phyloP scores from a whole-genome alignment of 2,888 invertebrate genomes.

The Caenorhabditis plicata region DNA sequence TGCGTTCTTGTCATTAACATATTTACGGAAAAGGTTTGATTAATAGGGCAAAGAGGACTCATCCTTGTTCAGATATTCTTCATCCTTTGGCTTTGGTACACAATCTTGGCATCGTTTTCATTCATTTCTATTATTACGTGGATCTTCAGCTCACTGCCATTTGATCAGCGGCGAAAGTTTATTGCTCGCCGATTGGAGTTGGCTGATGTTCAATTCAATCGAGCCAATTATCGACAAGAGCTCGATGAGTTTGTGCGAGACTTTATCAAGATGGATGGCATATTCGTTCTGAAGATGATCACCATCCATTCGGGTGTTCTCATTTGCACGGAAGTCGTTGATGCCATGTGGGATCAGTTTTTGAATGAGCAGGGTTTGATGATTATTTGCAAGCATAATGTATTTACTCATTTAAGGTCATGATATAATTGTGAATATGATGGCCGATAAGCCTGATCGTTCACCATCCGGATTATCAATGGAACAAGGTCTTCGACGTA shows the following conservation, averaged over 20 bases:
- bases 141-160: conserved; percentile 55
- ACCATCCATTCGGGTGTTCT: conserved; percentile 60
- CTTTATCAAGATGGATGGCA: conserved; percentile 63
- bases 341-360: conserved; percentile 63
- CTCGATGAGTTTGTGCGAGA: conserved; percentile 61
- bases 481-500: conserved; percentile 36
- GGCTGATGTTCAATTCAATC: conserved; percentile 62
- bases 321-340: conserved; percentile 56
- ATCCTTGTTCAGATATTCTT: conserved; percentile 58
- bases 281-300: conserved; percentile 64
- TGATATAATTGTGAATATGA: conserved; percentile 10
- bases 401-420: conserved; percentile 11
- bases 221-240: conserved; percentile 33
- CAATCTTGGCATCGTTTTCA: conserved; percentile 45
- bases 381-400: background rate
- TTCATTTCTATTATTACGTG: conserved; percentile 55
- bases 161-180: conserved; percentile 56
- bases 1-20: conserved; percentile 66
- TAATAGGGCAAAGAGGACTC: background rate
- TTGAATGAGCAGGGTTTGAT: conserved; percentile 40
- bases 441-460: conserved; percentile 24
- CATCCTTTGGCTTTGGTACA: conserved; percentile 65
- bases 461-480: conserved; percentile 34
- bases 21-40: conserved; percentile 62
- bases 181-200: conserved; percentile 60